Conservation (phyloP, 2,888 invertebrate genomes). For the Meandrusa payeni region DNA sequence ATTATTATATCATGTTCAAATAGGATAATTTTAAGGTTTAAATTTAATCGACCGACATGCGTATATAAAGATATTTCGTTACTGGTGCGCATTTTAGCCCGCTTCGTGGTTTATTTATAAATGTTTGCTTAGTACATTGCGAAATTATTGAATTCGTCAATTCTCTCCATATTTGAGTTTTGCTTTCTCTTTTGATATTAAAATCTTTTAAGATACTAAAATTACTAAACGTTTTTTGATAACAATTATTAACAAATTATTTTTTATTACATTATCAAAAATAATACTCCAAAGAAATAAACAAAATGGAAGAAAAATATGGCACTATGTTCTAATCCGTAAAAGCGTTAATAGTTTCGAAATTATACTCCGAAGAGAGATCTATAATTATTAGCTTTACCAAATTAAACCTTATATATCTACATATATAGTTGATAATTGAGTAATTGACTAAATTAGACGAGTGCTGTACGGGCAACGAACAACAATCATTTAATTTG, state of each 20-base stretch:
- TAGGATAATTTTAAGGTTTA: not conserved
- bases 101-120: slow-evolving; percentile 23
- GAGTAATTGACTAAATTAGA: not conserved
- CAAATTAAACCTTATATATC: not conserved
- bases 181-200: too few species aligned
- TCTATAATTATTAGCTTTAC: too few species aligned
- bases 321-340: too few species aligned
- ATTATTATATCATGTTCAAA: slow-evolving; percentile 1
- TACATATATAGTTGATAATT: not conserved
- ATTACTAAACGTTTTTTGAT: too few species aligned
- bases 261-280: too few species aligned
- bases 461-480: slow-evolving; percentile 2
- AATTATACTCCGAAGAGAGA: not conserved
- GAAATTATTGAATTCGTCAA: slow-evolving; percentile 14
- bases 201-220: too few species aligned
- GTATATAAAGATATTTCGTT: slow-evolving; percentile 19
- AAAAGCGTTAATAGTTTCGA: too few species aligned
- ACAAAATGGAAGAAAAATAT: too few species aligned
- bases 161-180: not conserved
- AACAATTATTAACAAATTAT: too few species aligned
- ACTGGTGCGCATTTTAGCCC: slow-evolving; percentile 10
- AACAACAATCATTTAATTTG: slow-evolving; percentile 6
- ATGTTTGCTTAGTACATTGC: slow-evolving; percentile 20
- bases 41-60: not conserved
- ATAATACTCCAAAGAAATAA: too few species aligned